Percentiles rank a stretch among this genome's conserved stretches.
Evolutionary conservation across 2,888 invertebrate species (phyloP).

Genomic region (Boloria euphrosyne): DNA sequence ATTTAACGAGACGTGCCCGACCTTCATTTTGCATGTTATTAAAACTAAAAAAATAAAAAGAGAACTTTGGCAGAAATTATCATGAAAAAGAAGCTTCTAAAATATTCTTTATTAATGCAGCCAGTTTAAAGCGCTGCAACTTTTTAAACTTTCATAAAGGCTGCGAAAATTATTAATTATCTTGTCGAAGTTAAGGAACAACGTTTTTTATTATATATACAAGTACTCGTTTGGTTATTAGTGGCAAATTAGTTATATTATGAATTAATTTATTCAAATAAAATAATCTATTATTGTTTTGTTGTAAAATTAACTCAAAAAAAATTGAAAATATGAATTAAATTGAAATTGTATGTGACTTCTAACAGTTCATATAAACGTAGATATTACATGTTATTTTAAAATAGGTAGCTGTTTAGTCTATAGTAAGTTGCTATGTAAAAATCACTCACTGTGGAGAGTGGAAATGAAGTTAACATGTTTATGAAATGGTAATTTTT

Average conservation of each 20-base stretch:
- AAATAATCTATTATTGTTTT: no score
- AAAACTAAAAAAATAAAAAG: slow-evolving; percentile 66
- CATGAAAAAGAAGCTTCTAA: slow-evolving; percentile 57
- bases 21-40: slow-evolving; percentile 74
- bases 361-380: no score
- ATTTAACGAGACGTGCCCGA: slow-evolving; percentile 57
- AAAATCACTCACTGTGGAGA: no score
- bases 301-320: no score
- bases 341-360: no score
- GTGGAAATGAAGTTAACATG: no score
- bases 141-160: slow-evolving; percentile 34
- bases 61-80: slow-evolving; percentile 66
- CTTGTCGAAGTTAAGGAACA: slow-evolving; percentile 4
- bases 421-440: no score
- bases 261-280: background rate
- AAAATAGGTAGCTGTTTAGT: no score
- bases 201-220: background rate
- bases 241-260: background rate
- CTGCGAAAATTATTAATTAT: slow-evolving; percentile 23
- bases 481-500: no score
- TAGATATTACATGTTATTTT: no score
- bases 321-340: no score
- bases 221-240: background rate
- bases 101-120: slow-evolving; percentile 38
- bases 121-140: slow-evolving; percentile 32